Evolutionary conservation across 2,888 invertebrate species (phyloP).

Genomic region (Leucophenga maculata): DNA sequence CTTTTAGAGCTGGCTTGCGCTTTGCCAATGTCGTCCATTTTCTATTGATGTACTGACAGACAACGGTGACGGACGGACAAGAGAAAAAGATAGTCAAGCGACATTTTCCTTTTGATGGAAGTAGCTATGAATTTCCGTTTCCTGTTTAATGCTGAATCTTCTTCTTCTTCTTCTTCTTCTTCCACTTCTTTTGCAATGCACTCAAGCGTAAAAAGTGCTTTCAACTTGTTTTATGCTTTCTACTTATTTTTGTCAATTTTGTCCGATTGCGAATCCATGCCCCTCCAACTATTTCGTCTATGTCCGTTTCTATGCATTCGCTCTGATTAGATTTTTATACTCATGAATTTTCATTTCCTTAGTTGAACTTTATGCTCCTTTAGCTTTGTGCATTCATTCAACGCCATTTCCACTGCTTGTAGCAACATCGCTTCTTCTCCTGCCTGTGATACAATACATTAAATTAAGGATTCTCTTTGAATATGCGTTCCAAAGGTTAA

Average conservation of each 20-base stretch:
- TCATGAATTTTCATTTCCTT: constrained; percentile 60
- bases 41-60: constrained; percentile 50
- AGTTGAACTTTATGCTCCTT: constrained; percentile 5
- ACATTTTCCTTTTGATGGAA: constrained; percentile 33
- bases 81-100: not conserved
- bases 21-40: constrained; percentile 30
- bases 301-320: constrained; percentile 23
- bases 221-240: constrained; percentile 57
- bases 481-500: too few relatives aligned
- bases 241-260: constrained; percentile 45
- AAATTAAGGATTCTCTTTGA: too few relatives aligned
- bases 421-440: too few relatives aligned
- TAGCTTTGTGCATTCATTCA: not conserved
- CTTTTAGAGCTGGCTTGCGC: constrained; percentile 30
- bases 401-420: too few relatives aligned
- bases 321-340: constrained; percentile 57
- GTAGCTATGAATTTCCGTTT: constrained; percentile 62
- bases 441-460: too few relatives aligned
- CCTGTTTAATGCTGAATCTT: constrained; percentile 51
- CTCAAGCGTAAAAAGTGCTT: constrained; percentile 62
- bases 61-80: not conserved
- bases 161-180: constrained; percentile 38
- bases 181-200: constrained; percentile 49
- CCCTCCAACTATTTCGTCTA: constrained; percentile 21
- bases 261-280: constrained; percentile 22